Evolutionary conservation across 2,113 vertebrate genomes (phyloP).

Genomic region (Archocentrus centrarchus): DNA sequence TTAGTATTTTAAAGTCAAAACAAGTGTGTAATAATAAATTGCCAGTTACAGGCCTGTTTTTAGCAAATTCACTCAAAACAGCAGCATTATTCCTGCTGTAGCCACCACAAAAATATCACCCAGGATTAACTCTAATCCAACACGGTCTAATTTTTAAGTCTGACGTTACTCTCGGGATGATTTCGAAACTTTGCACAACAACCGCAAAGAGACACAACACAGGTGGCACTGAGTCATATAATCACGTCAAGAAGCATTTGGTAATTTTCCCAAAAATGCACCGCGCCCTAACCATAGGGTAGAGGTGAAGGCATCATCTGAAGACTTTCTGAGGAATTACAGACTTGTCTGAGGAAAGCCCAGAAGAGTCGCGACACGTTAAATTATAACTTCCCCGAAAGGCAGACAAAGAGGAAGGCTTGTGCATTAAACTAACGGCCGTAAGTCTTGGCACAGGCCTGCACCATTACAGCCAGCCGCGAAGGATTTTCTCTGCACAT

Average conservation of each 20-base stretch:
- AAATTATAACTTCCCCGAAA: slow-evolving; percentile 36
- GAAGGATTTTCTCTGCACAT: neutral
- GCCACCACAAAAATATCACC: neutral
- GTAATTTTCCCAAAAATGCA: neutral
- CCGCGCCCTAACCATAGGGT: neutral
- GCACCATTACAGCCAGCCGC: neutral
- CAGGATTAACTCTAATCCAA: neutral
- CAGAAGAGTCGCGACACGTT: neutral
- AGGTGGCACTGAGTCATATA: neutral
- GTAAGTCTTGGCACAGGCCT: slow-evolving; percentile 26
- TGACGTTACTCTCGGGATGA: neutral
- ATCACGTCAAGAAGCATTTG: neutral
- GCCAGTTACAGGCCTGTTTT: neutral
- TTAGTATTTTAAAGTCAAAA: neutral
- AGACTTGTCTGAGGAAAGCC: neutral
- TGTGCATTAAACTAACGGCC: neutral
- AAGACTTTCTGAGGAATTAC: neutral
- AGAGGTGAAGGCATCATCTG: neutral
- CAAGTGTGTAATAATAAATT: neutral
- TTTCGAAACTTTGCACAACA: neutral
- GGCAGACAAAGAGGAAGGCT: slow-evolving; percentile 5
- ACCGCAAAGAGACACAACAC: neutral
- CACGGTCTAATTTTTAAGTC: neutral
- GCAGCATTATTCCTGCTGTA: neutral
- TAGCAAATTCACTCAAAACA: neutral